phyloP scores from a whole-genome alignment of 2,113 vertebrate genomes.

The Xenus cinereus region DNA sequence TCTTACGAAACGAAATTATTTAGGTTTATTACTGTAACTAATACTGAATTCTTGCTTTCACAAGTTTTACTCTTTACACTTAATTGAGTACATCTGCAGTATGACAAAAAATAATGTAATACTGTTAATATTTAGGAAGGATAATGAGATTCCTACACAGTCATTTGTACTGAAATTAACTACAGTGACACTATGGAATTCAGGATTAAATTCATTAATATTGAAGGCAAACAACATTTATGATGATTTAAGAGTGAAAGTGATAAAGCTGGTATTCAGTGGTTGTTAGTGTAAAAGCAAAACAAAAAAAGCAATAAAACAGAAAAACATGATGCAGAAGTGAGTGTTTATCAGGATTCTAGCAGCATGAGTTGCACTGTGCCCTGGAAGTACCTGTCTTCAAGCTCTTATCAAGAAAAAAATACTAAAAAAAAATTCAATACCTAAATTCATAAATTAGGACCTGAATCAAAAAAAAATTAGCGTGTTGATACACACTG shows the following conservation, averaged over 20 bases:
- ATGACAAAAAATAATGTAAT: background rate
- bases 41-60: background rate
- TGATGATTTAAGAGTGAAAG: background rate
- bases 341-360: background rate
- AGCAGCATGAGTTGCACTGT: fast-evolving
- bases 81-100: background rate
- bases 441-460: fast-evolving
- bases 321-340: background rate
- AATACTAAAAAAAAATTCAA: background rate
- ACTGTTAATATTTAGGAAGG: background rate
- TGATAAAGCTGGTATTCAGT: background rate
- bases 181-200: background rate
- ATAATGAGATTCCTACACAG: background rate
- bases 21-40: background rate
- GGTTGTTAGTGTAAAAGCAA: background rate
- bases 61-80: background rate
- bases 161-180: background rate
- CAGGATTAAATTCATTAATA: background rate
- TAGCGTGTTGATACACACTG: fast-evolving
- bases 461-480: too few relatives aligned
- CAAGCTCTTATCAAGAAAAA: background rate
- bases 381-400: too few relatives aligned
- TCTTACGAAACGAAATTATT: background rate
- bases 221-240: background rate
- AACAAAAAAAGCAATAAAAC: background rate